Percentiles rank a stretch among this genome's conserved stretches.
Conservation (phyloP, 1,140 invertebrate species). For the Anastrepha obliqua region DNA sequence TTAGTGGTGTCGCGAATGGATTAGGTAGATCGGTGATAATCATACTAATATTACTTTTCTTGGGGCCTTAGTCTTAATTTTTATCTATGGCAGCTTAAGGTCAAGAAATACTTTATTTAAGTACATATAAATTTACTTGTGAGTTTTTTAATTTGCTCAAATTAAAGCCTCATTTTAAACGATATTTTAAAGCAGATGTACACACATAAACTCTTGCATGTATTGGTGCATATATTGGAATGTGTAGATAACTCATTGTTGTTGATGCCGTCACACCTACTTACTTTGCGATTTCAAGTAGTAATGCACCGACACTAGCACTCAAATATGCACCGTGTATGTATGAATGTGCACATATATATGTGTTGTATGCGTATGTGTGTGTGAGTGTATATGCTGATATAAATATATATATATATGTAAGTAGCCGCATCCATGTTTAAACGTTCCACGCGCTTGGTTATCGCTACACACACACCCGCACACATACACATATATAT, state of each 20-base stretch:
- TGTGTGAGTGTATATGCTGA: neutral
- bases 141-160: neutral
- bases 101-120: too few relatives aligned
- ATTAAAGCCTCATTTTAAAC: neutral
- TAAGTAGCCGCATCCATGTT: neutral
- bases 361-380: neutral
- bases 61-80: too few relatives aligned
- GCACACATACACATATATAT: neutral
- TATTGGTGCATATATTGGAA: neutral
- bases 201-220: neutral
- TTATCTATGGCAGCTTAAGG: too few relatives aligned
- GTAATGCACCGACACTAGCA: neutral
- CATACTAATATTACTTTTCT: too few relatives aligned
- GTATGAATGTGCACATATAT: neutral
- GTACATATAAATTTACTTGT: too few relatives aligned
- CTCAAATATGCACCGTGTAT: neutral
- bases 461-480: neutral
- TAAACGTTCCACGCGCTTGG: neutral
- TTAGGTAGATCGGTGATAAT: too few relatives aligned
- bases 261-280: constrained; percentile 13
- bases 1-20: too few relatives aligned
- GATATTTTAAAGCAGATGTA: neutral
- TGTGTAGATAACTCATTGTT: neutral
- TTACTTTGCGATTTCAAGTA: neutral
- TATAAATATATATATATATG: neutral